Conservation (phyloP, 2,113 vertebrate genomes). For the Loxodonta africana region DNA sequence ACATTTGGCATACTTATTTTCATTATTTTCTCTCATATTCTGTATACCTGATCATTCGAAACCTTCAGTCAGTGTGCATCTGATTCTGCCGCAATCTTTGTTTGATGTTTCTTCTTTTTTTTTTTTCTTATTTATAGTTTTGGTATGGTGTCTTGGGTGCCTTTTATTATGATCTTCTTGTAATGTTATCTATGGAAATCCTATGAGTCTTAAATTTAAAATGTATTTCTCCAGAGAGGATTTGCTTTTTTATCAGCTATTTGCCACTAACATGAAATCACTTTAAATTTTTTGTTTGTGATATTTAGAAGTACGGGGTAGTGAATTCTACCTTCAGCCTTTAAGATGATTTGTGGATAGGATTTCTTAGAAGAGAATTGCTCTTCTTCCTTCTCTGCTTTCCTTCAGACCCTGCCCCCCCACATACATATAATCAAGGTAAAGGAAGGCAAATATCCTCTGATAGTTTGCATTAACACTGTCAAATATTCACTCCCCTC, state of each 20-base stretch:
- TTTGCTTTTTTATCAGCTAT: neutral
- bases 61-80: neutral
- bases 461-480: neutral
- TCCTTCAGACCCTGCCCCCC: neutral
- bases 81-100: neutral
- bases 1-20: neutral
- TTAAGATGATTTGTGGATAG: neutral
- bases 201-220: neutral
- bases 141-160: neutral
- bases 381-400: neutral
- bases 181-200: neutral
- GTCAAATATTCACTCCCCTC: neutral
- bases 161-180: neutral
- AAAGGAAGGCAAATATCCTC: neutral
- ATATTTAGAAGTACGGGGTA: neutral
- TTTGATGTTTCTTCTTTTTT: neutral
- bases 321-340: neutral
- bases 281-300: neutral
- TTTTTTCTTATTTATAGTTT: neutral
- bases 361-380: neutral
- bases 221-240: neutral
- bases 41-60: slow-evolving; percentile 34
- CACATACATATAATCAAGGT: neutral
- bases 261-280: neutral
- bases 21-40: slow-evolving; percentile 9